Conservation (phyloP, 1,140 invertebrate genomes). For the Cataglyphis hispanica region DNA sequence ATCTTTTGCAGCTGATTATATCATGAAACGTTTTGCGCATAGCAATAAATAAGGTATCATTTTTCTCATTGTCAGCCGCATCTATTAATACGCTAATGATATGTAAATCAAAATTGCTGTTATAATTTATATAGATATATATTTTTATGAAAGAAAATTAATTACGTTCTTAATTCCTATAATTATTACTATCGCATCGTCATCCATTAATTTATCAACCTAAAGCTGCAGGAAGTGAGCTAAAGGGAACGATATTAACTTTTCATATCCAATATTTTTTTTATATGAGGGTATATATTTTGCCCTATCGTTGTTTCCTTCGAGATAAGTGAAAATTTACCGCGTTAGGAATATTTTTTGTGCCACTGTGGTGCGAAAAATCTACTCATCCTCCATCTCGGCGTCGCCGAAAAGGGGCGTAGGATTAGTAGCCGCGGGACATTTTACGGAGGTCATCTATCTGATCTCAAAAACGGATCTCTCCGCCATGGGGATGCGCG, state of each 20-base stretch:
- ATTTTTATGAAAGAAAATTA: conserved; percentile 42
- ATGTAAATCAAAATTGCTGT: conserved; percentile 19
- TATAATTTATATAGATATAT: conserved; percentile 29
- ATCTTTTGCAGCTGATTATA: conserved; percentile 36
- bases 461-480: conserved; percentile 78
- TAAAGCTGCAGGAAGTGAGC: not conserved
- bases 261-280: conserved; percentile 9
- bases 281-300: conserved; percentile 24
- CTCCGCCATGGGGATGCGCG: conserved; percentile 62
- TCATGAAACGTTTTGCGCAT: conserved; percentile 40
- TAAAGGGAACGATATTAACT: conserved; percentile 33
- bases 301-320: conserved; percentile 26
- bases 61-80: not conserved
- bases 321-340: conserved; percentile 62
- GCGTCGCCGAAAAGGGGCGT: conserved; percentile 5
- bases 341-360: conserved; percentile 47
- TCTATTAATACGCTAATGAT: not conserved
- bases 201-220: conserved; percentile 20
- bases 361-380: conserved; percentile 34
- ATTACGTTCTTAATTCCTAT: conserved; percentile 20
- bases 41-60: conserved; percentile 38
- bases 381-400: conserved; percentile 11
- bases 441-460: conserved; percentile 72
- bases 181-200: not conserved
- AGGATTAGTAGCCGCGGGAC: conserved; percentile 65